Percentiles rank a stretch among this genome's conserved stretches.
Evolutionary conservation across 2,113 vertebrate species (phyloP).

Genomic region (Anoura caudifer): DNA sequence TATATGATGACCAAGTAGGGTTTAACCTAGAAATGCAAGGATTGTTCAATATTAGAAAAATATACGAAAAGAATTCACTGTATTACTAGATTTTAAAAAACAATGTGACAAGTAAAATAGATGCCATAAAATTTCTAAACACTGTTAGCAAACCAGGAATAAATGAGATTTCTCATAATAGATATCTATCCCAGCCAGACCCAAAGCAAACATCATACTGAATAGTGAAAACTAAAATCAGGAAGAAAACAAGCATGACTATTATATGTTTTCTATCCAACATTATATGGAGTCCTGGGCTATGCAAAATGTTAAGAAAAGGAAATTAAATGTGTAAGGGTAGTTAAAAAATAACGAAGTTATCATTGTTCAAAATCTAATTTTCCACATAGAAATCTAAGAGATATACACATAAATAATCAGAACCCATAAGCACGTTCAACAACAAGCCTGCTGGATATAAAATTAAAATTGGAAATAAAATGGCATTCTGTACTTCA

Average conservation of each 20-base stretch:
- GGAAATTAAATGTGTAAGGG: background rate
- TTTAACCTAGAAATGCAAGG: background rate
- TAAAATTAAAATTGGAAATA: constrained; percentile 33
- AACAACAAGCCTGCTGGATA: background rate
- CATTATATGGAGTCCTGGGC: background rate
- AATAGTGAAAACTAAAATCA: background rate
- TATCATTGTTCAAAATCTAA: constrained; percentile 19
- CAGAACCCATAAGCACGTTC: background rate
- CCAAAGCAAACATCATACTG: background rate
- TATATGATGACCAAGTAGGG: background rate
- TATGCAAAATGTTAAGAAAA: background rate
- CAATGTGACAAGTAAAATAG: background rate
- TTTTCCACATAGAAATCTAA: constrained; percentile 25
- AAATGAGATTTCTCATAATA: background rate
- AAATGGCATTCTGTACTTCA: background rate
- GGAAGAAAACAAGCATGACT: background rate
- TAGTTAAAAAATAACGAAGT: background rate
- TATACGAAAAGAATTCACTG: background rate
- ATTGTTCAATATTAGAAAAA: background rate
- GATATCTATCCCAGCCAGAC: background rate
- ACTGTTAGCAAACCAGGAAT: background rate
- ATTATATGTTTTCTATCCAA: background rate
- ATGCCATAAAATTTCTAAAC: background rate
- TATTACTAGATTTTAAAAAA: background rate
- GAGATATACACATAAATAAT: background rate